These are phyloP conservation scores for Taurulus bubalis DNA, from an alignment of 2,113 vertebrate genomes.

Conservation along the genomic window DNA sequence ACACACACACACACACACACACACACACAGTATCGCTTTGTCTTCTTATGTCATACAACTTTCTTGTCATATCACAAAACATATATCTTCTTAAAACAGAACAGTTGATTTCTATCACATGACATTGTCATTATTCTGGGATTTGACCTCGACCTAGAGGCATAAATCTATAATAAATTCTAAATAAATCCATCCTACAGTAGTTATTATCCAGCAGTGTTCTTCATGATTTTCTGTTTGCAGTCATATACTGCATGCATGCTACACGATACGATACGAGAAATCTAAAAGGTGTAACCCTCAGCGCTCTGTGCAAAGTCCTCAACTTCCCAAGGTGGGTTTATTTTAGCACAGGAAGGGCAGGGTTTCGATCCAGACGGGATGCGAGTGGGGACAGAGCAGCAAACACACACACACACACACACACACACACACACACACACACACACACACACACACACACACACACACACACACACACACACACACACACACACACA, in stretches of 20 bases:
- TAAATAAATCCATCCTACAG: background rate
- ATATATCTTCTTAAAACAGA: background rate
- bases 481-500: slow-evolving; percentile 30
- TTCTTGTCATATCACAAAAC: background rate
- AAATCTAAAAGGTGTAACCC: slow-evolving; percentile 70
- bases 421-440: slow-evolving; percentile 10
- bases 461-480: slow-evolving; percentile 31
- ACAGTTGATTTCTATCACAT: background rate
- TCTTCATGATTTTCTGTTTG: slow-evolving; percentile 1
- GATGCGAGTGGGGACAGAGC: slow-evolving; percentile 72
- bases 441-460: slow-evolving; percentile 7
- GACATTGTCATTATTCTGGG: background rate
- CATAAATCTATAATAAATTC: background rate
- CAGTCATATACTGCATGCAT: background rate
- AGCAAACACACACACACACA: slow-evolving; percentile 43
- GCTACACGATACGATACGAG: slow-evolving; percentile 30
- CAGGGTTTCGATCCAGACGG: slow-evolving; percentile 80
- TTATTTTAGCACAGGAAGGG: slow-evolving; percentile 84
- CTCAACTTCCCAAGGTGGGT: slow-evolving; percentile 80
- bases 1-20: background rate
- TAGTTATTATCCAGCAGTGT: background rate
- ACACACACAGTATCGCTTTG: background rate
- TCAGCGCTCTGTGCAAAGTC: slow-evolving; percentile 70
- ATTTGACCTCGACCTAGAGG: background rate
- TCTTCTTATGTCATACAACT: background rate